Evolutionary conservation across 2,888 invertebrate species (phyloP).

Genomic region (Callinectes sapidus): DNA sequence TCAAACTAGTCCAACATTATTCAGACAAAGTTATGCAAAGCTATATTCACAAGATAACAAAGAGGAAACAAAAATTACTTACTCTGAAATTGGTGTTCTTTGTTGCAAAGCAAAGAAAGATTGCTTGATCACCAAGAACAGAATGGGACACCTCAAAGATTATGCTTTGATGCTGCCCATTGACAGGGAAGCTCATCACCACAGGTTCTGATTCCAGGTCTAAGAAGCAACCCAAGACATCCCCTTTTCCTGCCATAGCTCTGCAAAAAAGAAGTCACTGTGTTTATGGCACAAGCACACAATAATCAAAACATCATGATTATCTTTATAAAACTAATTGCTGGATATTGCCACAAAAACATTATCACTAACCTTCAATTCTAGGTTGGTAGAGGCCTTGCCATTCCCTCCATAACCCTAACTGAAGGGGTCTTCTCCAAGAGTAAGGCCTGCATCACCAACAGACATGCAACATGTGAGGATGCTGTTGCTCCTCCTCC

Average conservation of each 20-base stretch:
- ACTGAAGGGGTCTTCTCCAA: no score
- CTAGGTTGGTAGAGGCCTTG: slow-evolving; percentile 85
- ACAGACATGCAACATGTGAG: slow-evolving; percentile 89
- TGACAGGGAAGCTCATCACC: slow-evolving; percentile 87
- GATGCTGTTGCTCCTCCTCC: slow-evolving; percentile 78
- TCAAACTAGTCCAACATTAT: no score
- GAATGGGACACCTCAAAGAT: no score
- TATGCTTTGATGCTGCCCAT: no score
- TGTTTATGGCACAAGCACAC: neutral
- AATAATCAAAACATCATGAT: neutral
- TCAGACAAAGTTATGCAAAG: neutral
- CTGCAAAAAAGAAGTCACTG: slow-evolving; percentile 39
- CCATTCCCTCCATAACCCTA: slow-evolving; percentile 91
- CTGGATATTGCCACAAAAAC: neutral
- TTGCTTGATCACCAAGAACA: slow-evolving; percentile 81
- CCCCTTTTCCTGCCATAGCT: slow-evolving; percentile 73
- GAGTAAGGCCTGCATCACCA: slow-evolving; percentile 83
- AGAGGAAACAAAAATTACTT: slow-evolving; percentile 78
- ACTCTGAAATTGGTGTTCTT: slow-evolving; percentile 90
- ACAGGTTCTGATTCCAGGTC: slow-evolving; percentile 84
- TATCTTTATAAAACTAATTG: neutral
- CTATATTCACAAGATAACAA: neutral
- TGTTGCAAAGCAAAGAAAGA: slow-evolving; percentile 93
- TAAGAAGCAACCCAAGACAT: slow-evolving; percentile 76
- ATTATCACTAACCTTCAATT: slow-evolving; percentile 79